Percentiles rank a stretch among this genome's conserved stretches.
phyloP scores from a whole-genome alignment of 2,888 invertebrate species.

The Palloptera scutellata region DNA sequence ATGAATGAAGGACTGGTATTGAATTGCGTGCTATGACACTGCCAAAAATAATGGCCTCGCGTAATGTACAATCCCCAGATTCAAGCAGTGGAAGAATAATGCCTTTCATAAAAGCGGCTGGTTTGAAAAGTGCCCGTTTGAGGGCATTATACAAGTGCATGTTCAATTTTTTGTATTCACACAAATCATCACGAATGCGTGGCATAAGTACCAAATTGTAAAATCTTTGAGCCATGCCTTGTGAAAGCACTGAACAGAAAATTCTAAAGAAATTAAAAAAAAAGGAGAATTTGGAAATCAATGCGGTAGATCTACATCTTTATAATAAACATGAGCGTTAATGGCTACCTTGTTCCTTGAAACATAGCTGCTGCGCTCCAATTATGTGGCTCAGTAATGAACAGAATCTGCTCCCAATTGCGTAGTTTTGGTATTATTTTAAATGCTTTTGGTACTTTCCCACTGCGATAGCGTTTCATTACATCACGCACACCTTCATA shows the following conservation, averaged over 20 bases:
- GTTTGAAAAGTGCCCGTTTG: slow-evolving; percentile 92
- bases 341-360: slow-evolving; percentile 67
- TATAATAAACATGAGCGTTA: slow-evolving; percentile 5
- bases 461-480: slow-evolving; percentile 88
- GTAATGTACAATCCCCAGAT: slow-evolving; percentile 91
- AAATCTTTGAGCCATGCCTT: slow-evolving; percentile 95
- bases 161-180: slow-evolving; percentile 93
- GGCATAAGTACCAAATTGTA: slow-evolving; percentile 93
- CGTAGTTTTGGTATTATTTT: slow-evolving; percentile 91
- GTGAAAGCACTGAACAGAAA: slow-evolving; percentile 96
- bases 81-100: slow-evolving; percentile 77
- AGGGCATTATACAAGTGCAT: slow-evolving; percentile 96
- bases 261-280: slow-evolving; percentile 70
- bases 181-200: slow-evolving; percentile 91
- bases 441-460: slow-evolving; percentile 97
- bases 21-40: slow-evolving; percentile 91
- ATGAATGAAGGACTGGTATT: slow-evolving; percentile 93
- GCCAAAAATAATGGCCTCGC: slow-evolving; percentile 95
- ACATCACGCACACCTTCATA: slow-evolving; percentile 91
- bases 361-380: slow-evolving; percentile 99
- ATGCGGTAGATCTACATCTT: neutral
- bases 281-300: neutral
- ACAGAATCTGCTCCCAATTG: slow-evolving; percentile 94
- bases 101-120: slow-evolving; percentile 98
- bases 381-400: slow-evolving; percentile 87